Base-by-base conservation (phyloP, 2,888 invertebrate genomes). In the Teinopalpus imperialis region DNA sequence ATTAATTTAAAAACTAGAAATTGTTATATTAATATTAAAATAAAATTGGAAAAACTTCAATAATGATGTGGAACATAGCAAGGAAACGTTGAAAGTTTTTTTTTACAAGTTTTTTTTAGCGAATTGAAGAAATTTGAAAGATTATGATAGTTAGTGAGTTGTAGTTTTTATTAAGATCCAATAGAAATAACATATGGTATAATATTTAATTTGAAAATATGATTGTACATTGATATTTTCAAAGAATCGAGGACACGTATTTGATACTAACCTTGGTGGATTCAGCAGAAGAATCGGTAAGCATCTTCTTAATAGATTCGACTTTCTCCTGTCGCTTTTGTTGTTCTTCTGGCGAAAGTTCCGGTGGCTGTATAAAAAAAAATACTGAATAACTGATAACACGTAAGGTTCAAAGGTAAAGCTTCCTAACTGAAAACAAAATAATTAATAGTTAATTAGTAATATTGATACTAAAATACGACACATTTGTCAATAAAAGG, bases 251-350 rank as follows among this genome's bases (percentile, higher is more conserved):
- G 16, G 30, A 37, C 8, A 20, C 2, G 3, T 44, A 32, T 26
- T 13, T 39, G 5, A 37, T 36, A 51, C 57, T 54, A 54, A 89
- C 89, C 81, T 89, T 89, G 54, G 62, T 82, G 7, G 81, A 81
- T 58, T 90, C 89, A 27, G 82, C 78, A 12, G 88, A 82, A 2
- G 92, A 89, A 65, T 95, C 93, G 0, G 96, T 93, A 8, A 97
- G 90, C 95, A 97, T 96, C 77, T 95, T 96, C 71, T 96, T 94
- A 53, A 97, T 97, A 6, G 95, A 94, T 69, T 97, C 97, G 2
- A 97, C 96, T 82, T 97, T 97, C 73, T 96, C 94, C 69, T 92
- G 91, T 7, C 97, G 90, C 53, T 94, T 93, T 63, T 94, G 92
- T 69, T 95, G 94, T 69, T 97, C 97, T 67, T 96, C 96, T 0